These are phyloP conservation scores for Dugesia japonica DNA, from an alignment of 2,888 invertebrate genomes.

Conservation along the genomic window DNA sequence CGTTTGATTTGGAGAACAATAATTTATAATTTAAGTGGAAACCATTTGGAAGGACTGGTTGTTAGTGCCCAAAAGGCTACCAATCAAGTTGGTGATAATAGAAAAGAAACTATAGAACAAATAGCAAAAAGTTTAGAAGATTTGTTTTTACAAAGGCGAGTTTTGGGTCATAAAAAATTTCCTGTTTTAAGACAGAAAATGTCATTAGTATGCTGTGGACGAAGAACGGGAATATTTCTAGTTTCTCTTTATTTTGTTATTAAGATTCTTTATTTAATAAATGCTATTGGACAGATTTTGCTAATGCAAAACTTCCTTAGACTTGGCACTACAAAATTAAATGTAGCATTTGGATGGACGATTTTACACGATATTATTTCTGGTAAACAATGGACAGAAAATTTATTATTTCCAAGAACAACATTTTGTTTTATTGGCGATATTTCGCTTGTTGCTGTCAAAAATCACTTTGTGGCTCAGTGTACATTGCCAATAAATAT, in stretches of 20 bases:
- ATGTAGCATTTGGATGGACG: slow-evolving; percentile 5
- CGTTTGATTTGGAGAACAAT: background rate
- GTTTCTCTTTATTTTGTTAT: slow-evolving; percentile 29
- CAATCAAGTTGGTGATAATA: background rate
- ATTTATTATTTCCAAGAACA: slow-evolving; percentile 31
- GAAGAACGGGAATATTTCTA: slow-evolving; percentile 27
- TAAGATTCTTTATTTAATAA: slow-evolving; percentile 35
- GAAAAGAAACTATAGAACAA: background rate
- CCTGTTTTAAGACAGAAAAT: background rate
- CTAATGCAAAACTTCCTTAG: slow-evolving; percentile 35
- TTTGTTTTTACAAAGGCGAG: background rate
- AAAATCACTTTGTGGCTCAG: slow-evolving; percentile 26
- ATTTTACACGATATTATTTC: background rate
- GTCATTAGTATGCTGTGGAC: background rate
- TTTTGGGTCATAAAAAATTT: background rate
- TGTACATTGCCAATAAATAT: slow-evolving; percentile 31
- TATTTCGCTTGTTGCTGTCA: background rate
- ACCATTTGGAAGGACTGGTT: background rate
- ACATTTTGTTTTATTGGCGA: slow-evolving; percentile 10
- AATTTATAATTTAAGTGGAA: background rate
- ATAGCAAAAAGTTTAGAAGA: background rate
- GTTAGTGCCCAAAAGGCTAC: background rate
- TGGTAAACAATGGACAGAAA: slow-evolving; percentile 32
- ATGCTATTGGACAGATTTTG: slow-evolving; percentile 33
- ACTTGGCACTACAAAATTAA: background rate